Conservation (phyloP, 2,888 invertebrate species). For the Drosophila borborema region DNA sequence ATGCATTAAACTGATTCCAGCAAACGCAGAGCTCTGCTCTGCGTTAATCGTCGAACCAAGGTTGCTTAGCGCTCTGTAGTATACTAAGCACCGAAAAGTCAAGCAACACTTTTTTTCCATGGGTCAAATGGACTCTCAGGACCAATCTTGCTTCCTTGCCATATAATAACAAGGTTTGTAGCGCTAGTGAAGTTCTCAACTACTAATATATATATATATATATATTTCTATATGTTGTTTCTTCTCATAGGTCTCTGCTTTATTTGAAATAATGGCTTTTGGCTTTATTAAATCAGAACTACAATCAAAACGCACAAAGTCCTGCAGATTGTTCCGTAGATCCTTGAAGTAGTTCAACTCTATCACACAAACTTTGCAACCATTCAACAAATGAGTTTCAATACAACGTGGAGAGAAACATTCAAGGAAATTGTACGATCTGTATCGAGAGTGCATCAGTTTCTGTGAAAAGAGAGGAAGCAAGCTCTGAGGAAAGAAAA, state of each 20-base stretch:
- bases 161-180: background rate
- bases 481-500: background rate
- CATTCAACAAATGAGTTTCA: background rate
- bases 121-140: background rate
- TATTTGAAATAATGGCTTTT: background rate
- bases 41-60: background rate
- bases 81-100: background rate
- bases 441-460: background rate
- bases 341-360: background rate
- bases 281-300: background rate
- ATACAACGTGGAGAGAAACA: background rate
- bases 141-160: background rate
- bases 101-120: background rate
- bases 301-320: background rate
- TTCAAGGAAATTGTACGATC: conserved; percentile 2
- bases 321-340: background rate
- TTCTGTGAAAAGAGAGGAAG: conserved; percentile 3
- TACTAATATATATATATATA: no score
- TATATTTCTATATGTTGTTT: no score
- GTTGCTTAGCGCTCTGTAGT: background rate
- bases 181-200: no score
- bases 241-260: conserved; percentile 1
- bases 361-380: background rate
- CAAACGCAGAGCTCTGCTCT: background rate
- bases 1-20: background rate